These are phyloP conservation scores for Hydrochoerus hydrochaeris DNA, from an alignment of 2,113 vertebrate species.

Conservation along the genomic window DNA sequence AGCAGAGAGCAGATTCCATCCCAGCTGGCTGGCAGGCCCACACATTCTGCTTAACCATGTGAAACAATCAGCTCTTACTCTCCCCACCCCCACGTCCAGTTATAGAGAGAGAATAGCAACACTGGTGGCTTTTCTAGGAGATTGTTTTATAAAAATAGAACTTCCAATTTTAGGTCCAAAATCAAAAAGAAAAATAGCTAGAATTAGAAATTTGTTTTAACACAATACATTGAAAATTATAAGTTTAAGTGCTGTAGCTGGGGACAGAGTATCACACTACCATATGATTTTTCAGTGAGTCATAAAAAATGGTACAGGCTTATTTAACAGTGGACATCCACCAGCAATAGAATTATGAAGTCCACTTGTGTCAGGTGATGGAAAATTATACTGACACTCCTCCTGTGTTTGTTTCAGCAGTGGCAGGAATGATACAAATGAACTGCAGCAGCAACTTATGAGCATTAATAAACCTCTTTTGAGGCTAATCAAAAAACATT, in stretches of 20 bases:
- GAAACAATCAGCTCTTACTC: constrained; percentile 52
- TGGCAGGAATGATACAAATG: constrained; percentile 28
- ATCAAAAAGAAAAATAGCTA: constrained; percentile 73
- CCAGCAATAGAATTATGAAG: constrained; percentile 37
- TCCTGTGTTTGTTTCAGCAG: background rate
- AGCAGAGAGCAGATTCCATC: constrained; percentile 68
- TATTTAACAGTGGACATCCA: constrained; percentile 29
- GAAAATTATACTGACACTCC: constrained; percentile 44
- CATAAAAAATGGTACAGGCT: constrained; percentile 39
- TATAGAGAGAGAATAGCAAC: constrained; percentile 62
- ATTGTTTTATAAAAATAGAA: constrained; percentile 73
- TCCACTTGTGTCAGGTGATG: background rate
- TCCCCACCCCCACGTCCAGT: constrained; percentile 37
- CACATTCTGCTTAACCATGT: constrained; percentile 60
- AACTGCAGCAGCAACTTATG: background rate
- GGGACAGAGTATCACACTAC: constrained; percentile 13
- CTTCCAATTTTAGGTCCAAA: constrained; percentile 75
- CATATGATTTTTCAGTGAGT: constrained; percentile 64
- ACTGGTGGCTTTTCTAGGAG: constrained; percentile 70
- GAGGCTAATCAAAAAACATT: constrained; percentile 49
- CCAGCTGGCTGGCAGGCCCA: constrained; percentile 61
- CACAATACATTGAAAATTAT: constrained; percentile 74
- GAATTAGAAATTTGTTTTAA: constrained; percentile 78
- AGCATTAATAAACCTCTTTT: constrained; percentile 1
- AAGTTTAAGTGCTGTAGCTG: constrained; percentile 61